A percentile compares a stretch with the other conserved stretches of the same genome.
Conservation (phyloP, 1,140 invertebrate species). For the Vanessa atalanta region DNA sequence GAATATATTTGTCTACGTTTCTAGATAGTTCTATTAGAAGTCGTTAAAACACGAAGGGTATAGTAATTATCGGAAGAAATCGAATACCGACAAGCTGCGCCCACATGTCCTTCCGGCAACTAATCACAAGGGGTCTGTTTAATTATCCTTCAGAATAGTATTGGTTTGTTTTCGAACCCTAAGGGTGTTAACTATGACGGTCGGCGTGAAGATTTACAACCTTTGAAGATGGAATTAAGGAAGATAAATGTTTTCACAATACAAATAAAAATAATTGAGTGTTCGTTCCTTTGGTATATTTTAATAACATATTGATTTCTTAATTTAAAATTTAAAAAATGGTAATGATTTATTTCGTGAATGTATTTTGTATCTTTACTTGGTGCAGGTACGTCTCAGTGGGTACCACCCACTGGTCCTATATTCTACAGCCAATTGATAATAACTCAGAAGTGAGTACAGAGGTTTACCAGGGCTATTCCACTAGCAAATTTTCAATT, state of each 20-base stretch:
- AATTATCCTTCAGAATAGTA: conserved; percentile 50
- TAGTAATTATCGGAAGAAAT: conserved; percentile 47
- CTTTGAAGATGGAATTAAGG: not conserved
- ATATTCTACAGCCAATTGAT: too few species aligned
- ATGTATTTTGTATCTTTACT: too few species aligned
- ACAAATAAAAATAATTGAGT: not conserved
- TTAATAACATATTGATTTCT: too few species aligned
- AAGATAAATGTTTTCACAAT: not conserved
- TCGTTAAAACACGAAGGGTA: conserved; percentile 29
- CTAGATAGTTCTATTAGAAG: conserved; percentile 22
- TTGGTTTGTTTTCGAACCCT: conserved; percentile 40
- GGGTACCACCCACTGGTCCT: too few species aligned
- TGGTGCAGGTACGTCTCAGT: too few species aligned
- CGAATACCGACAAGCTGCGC: conserved; percentile 57
- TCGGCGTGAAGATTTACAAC: conserved; percentile 36
- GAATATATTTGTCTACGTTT: not conserved
- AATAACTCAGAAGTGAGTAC: too few species aligned
- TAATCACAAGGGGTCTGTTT: conserved; percentile 59
- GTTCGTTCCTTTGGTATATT: not conserved
- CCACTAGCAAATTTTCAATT: too few species aligned
- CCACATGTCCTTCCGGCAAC: conserved; percentile 61
- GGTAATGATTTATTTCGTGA: too few species aligned
- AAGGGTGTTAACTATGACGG: conserved; percentile 34
- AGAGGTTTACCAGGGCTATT: too few species aligned
- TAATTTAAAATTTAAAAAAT: too few species aligned